These are phyloP conservation scores for Meriones unguiculatus DNA, from an alignment of 2,113 vertebrate genomes.

Conservation along the genomic window DNA sequence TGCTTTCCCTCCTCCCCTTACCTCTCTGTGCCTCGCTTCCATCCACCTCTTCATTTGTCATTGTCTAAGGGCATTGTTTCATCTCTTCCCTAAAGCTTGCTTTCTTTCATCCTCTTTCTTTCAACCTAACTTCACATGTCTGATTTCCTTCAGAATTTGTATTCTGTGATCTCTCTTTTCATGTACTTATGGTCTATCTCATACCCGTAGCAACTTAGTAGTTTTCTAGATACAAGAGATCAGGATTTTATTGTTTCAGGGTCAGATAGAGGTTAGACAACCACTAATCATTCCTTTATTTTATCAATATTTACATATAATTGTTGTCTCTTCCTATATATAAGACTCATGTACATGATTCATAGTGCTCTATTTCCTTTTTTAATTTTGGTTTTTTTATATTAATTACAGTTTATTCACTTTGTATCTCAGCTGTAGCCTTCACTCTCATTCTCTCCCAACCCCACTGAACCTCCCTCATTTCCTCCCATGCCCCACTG, in stretches of 20 bases:
- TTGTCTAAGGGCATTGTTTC: slow-evolving; percentile 72
- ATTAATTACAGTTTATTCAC: too few relatives aligned
- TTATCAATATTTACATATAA: neutral
- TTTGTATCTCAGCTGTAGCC: too few relatives aligned
- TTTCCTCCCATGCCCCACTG: too few relatives aligned
- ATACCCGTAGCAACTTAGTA: neutral
- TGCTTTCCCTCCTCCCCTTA: slow-evolving; percentile 69
- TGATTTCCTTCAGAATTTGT: slow-evolving; percentile 62
- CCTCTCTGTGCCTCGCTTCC: slow-evolving; percentile 59
- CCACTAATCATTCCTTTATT: neutral
- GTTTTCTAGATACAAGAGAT: neutral
- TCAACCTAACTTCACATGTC: slow-evolving; percentile 57
- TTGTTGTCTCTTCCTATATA: rapidly evolving
- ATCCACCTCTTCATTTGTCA: slow-evolving; percentile 67
- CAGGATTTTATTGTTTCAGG: slow-evolving; percentile 31
- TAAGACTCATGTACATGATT: neutral
- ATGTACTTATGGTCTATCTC: slow-evolving; percentile 46
- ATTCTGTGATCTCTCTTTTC: slow-evolving; percentile 64
- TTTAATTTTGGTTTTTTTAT: too few relatives aligned
- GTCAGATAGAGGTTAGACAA: neutral
- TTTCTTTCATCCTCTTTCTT: slow-evolving; percentile 72
- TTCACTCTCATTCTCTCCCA: too few relatives aligned
- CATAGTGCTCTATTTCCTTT: too few relatives aligned
- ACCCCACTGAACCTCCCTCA: too few relatives aligned
- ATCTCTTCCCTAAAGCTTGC: slow-evolving; percentile 68